Percentiles rank a stretch among this genome's conserved stretches.
Evolutionary conservation across 1,140 invertebrate species (phyloP).

Genomic region (Probaryconus sp.): DNA sequence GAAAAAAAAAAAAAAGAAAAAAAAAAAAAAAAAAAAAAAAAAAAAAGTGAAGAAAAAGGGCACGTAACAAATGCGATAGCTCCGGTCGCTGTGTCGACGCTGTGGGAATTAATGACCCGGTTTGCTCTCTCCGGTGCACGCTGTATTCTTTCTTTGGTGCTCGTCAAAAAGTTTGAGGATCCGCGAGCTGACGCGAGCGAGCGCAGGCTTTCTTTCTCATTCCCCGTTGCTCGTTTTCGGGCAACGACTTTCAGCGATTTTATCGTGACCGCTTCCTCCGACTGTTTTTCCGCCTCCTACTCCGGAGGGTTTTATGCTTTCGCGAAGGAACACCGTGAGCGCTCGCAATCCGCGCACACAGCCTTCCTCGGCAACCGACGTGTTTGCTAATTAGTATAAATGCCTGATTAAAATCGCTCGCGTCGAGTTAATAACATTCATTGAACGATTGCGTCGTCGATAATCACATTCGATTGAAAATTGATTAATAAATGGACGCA

Average conservation of each 20-base stretch:
- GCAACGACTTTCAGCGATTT: conserved; percentile 69
- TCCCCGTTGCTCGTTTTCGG: conserved; percentile 65
- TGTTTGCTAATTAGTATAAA: conserved; percentile 54
- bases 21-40: too few species aligned
- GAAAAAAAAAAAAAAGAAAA: too few species aligned
- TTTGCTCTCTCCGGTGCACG: conserved; percentile 62
- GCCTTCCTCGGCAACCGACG: conserved; percentile 12
- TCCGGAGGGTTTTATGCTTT: conserved; percentile 22
- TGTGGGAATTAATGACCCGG: conserved; percentile 63
- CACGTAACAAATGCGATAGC: too few species aligned
- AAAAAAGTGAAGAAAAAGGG: conserved; percentile 4
- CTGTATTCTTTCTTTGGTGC: conserved; percentile 38
- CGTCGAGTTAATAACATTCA: conserved; percentile 25
- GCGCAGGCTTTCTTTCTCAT: conserved; percentile 57
- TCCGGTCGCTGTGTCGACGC: conserved; percentile 1
- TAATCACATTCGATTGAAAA: conserved; percentile 34
- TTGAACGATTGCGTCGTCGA: conserved; percentile 19
- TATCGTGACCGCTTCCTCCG: conserved; percentile 64
- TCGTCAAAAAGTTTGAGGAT: conserved; percentile 29
- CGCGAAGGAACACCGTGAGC: conserved; percentile 27
- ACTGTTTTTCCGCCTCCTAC: conserved; percentile 63
- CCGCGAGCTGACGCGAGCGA: conserved; percentile 48
- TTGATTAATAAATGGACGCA: conserved; percentile 21
- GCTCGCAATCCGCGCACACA: conserved; percentile 51
- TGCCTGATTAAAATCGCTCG: conserved; percentile 39